Evolutionary conservation across 2,797 vertebrate species (phyloP).

Genomic region (Aselliscus stoliczkanus): DNA sequence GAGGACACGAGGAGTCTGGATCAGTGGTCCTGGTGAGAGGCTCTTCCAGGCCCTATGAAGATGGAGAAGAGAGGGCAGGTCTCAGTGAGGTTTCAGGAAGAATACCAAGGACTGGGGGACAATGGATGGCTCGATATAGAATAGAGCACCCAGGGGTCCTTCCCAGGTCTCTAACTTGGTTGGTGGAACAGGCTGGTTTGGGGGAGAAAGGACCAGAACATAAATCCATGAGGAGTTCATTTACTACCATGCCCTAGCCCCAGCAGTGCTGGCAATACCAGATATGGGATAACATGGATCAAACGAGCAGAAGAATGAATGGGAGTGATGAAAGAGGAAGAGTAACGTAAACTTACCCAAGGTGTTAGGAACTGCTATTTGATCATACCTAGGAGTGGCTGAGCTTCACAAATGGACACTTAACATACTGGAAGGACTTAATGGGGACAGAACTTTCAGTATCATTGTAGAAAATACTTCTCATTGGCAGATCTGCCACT

Average conservation of each 20-base stretch:
- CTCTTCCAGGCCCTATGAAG: neutral
- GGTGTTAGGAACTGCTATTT: neutral
- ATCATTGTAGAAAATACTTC: neutral
- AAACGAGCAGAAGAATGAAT: neutral
- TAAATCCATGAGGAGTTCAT: neutral
- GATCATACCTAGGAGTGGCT: neutral
- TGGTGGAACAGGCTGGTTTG: neutral
- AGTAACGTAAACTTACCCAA: neutral
- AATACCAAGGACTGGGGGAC: neutral
- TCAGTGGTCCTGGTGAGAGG: neutral
- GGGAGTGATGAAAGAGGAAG: neutral
- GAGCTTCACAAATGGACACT: neutral
- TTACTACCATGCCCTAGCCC: neutral
- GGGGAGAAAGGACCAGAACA: neutral
- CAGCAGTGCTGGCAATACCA: neutral
- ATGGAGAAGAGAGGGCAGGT: neutral
- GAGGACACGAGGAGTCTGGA: neutral
- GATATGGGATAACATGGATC: rapidly evolving
- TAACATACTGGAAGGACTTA: rapidly evolving
- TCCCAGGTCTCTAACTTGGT: neutral
- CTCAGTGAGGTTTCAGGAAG: neutral
- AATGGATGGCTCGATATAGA: no score
- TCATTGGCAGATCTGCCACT: neutral
- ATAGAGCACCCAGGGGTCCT: rapidly evolving
- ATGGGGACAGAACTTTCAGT: neutral